These are phyloP conservation scores for Atrichornis clamosus DNA, from an alignment of 2,113 vertebrate species.

Conservation along the genomic window DNA sequence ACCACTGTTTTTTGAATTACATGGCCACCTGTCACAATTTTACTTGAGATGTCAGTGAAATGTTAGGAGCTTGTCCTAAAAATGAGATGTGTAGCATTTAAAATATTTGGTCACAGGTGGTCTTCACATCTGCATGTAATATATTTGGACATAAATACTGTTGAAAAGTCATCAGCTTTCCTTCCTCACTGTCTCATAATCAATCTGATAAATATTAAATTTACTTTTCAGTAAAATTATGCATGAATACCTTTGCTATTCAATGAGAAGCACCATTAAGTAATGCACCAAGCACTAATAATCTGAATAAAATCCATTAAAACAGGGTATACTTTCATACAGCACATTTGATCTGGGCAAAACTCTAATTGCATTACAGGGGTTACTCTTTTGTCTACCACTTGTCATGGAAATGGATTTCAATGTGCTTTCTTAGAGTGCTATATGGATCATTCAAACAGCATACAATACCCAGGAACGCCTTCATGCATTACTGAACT, in stretches of 20 bases:
- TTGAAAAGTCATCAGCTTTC: neutral
- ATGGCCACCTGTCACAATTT: slow-evolving; percentile 43
- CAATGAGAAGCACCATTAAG: neutral
- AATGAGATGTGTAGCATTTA: slow-evolving; percentile 23
- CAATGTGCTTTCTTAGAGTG: neutral
- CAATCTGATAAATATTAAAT: neutral
- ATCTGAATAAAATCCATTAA: neutral
- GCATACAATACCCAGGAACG: neutral
- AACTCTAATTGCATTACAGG: neutral
- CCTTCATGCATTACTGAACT: neutral
- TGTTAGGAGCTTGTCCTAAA: slow-evolving; percentile 40
- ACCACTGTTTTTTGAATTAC: slow-evolving; percentile 8
- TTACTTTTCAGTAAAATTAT: neutral
- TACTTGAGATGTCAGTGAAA: slow-evolving; percentile 43
- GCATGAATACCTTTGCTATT: neutral
- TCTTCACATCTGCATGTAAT: neutral
- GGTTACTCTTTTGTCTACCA: slow-evolving; percentile 1
- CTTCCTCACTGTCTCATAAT: neutral
- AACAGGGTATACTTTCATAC: neutral
- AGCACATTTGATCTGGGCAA: neutral
- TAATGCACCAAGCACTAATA: neutral
- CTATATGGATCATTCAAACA: neutral
- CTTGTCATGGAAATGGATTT: neutral
- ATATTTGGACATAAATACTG: neutral
- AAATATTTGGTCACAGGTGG: slow-evolving; percentile 1